A percentile compares a stretch with the other conserved stretches of the same genome.
Conservation (phyloP, 1,140 invertebrate genomes). For the Dolichoris vasculosae region DNA sequence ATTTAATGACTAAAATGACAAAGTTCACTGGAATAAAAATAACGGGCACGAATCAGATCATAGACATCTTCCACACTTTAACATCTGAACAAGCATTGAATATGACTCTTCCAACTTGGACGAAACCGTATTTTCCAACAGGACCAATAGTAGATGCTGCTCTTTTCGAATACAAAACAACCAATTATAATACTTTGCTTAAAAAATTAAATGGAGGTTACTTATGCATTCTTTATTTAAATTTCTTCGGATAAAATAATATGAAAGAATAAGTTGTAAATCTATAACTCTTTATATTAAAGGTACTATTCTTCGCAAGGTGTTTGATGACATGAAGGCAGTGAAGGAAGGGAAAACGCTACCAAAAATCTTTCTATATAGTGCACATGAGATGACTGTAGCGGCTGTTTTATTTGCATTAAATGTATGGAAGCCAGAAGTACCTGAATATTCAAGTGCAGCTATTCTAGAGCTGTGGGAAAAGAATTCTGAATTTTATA, state of each 20-base stretch:
- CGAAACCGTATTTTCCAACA: constrained; percentile 23
- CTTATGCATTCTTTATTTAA: neutral
- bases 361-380: constrained; percentile 78
- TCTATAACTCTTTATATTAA: neutral
- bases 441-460: constrained; percentile 75
- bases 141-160: constrained; percentile 40
- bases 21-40: constrained; percentile 35
- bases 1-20: constrained; percentile 32
- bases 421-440: constrained; percentile 77
- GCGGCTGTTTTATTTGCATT: constrained; percentile 78
- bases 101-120: constrained; percentile 77
- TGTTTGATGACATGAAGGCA: constrained; percentile 54
- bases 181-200: constrained; percentile 76
- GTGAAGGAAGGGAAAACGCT: neutral
- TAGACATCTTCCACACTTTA: constrained; percentile 37
- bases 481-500: constrained; percentile 21
- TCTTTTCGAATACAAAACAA: constrained; percentile 75
- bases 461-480: constrained; percentile 64
- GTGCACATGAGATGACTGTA: constrained; percentile 83
- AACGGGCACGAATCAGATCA: neutral
- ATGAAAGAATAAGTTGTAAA: neutral
- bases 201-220: constrained; percentile 77
- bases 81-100: constrained; percentile 67
- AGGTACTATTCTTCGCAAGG: constrained; percentile 52
- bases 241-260: neutral